These are phyloP conservation scores for Drosophila paramelanica DNA, from an alignment of 2,888 invertebrate species.

Conservation along the genomic window DNA sequence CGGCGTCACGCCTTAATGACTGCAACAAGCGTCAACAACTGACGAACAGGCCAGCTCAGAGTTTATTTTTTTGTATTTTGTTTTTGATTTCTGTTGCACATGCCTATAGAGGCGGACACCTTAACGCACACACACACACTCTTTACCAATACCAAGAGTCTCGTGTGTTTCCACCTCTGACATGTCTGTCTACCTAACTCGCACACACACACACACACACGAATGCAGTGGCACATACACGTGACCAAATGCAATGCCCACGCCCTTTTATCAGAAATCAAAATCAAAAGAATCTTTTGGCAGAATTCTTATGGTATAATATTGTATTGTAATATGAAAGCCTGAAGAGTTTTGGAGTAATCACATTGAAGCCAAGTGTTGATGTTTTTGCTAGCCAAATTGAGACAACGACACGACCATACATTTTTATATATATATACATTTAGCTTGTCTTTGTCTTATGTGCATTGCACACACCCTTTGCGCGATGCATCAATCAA, in stretches of 20 bases:
- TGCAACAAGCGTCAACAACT: constrained; percentile 62
- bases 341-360: constrained; percentile 3
- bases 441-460: constrained; percentile 3
- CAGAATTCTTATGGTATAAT: constrained; percentile 7
- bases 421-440: not conserved
- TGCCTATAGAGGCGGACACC: constrained; percentile 21
- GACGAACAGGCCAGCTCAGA: constrained; percentile 36
- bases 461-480: constrained; percentile 37
- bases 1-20: constrained; percentile 78
- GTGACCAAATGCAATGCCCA: constrained; percentile 49
- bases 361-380: not conserved
- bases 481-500: constrained; percentile 60
- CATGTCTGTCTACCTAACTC: constrained; percentile 33
- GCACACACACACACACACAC: constrained; percentile 21
- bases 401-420: too few species aligned
- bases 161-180: constrained; percentile 13
- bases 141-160: constrained; percentile 9
- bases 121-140: constrained; percentile 8
- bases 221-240: constrained; percentile 21
- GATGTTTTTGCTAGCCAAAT: not conserved
- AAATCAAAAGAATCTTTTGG: constrained; percentile 30
- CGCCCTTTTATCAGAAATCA: constrained; percentile 60
- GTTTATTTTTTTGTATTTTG: not conserved
- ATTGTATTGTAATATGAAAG: not conserved
- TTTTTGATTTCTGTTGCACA: constrained; percentile 36